phyloP scores from a whole-genome alignment of 92 coral and sea anemone genomes.

The Pocillopora grandis region DNA sequence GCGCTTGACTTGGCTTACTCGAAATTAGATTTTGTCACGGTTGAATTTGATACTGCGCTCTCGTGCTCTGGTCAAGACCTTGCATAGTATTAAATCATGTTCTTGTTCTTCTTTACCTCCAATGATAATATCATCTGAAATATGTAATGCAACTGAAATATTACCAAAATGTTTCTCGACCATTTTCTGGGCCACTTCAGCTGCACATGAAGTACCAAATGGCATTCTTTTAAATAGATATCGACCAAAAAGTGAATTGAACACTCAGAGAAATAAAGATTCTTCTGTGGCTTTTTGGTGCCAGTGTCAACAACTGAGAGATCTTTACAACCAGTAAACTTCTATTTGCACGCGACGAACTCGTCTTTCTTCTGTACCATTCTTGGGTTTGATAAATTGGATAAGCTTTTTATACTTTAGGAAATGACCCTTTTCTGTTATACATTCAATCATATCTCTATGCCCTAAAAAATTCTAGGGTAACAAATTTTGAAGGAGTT shows the following conservation, averaged over 20 bases:
- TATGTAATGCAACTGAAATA: slow-evolving; percentile 42
- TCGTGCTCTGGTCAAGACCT: slow-evolving; percentile 36
- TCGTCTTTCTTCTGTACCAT: slow-evolving; percentile 22
- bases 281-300: slow-evolving; percentile 45
- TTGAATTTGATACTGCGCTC: slow-evolving; percentile 16
- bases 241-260: slow-evolving; percentile 48
- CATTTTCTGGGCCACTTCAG: slow-evolving; percentile 53
- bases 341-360: slow-evolving; percentile 34
- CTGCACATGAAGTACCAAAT: slow-evolving; percentile 55
- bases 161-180: slow-evolving; percentile 50
- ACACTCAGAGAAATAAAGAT: slow-evolving; percentile 30
- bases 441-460: too few species aligned
- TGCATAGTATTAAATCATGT: slow-evolving; percentile 46
- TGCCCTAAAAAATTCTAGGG: too few species aligned
- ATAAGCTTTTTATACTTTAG: too few species aligned
- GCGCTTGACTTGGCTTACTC: slow-evolving; percentile 16
- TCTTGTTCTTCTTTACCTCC: slow-evolving; percentile 54
- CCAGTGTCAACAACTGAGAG: slow-evolving; percentile 50
- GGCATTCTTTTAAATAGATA: slow-evolving; percentile 44
- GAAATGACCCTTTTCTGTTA: too few species aligned
- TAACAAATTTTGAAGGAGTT: too few species aligned
- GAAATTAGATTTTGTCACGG: slow-evolving; percentile 5
- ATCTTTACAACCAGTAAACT: slow-evolving; percentile 9
- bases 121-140: slow-evolving; percentile 49
- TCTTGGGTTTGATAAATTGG: slow-evolving; percentile 6